These are phyloP conservation scores for Stichodactyla mertensii DNA, from an alignment of 64 coral and sea anemone species.

Conservation along the genomic window DNA sequence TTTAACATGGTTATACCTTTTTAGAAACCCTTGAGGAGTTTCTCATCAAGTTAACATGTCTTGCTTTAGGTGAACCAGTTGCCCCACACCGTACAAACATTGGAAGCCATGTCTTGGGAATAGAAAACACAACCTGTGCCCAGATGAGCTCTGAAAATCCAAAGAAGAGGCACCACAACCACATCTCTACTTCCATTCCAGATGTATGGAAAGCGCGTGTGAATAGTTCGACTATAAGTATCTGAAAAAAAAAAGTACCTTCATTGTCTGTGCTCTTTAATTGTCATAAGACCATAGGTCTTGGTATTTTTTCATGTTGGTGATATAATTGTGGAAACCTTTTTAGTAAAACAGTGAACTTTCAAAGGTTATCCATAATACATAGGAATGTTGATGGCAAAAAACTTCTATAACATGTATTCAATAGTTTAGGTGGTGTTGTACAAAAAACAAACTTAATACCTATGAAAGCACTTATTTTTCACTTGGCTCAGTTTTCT, in stretches of 20 bases:
- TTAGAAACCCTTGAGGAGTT: slow-evolving; percentile 52
- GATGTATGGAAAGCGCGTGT: slow-evolving; percentile 66
- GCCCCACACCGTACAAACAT: slow-evolving; percentile 47
- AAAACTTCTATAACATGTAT: too few species aligned
- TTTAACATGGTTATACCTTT: slow-evolving; percentile 34
- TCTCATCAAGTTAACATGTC: slow-evolving; percentile 66
- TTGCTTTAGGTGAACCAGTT: slow-evolving; percentile 32
- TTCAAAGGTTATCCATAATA: too few species aligned
- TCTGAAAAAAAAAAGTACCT: slow-evolving; percentile 7
- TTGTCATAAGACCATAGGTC: too few species aligned
- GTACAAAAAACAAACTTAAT: too few species aligned
- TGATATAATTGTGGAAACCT: too few species aligned
- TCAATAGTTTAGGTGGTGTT: too few species aligned
- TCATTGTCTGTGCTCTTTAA: too few species aligned
- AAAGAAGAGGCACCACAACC: slow-evolving; percentile 79
- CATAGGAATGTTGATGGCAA: too few species aligned
- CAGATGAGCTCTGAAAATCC: slow-evolving; percentile 87
- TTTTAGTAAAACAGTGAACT: too few species aligned
- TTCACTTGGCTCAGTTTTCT: too few species aligned
- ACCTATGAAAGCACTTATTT: too few species aligned
- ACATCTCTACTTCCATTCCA: slow-evolving; percentile 63
- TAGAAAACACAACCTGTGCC: slow-evolving; percentile 75
- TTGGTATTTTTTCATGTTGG: too few species aligned
- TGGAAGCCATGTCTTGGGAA: slow-evolving; percentile 70
- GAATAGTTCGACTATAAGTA: slow-evolving; percentile 66